A percentile compares a stretch with the other conserved stretches of the same genome.
Conservation (phyloP, 2,113 vertebrate species). For the Erythrocebus patas region DNA sequence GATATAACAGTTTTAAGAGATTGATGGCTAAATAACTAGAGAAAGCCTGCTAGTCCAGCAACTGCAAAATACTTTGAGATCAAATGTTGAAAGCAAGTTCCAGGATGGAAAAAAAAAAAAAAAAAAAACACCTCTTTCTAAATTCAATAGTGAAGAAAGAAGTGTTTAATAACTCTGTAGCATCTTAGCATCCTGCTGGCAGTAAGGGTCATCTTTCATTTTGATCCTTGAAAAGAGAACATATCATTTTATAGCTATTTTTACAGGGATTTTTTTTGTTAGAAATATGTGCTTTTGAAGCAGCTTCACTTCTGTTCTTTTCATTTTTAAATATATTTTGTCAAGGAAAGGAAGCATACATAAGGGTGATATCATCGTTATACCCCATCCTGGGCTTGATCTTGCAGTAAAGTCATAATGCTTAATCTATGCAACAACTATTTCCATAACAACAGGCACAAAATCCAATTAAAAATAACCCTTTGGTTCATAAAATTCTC, state of each 20-base stretch:
- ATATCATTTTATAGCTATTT: conserved; percentile 65
- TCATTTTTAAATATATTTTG: conserved; percentile 51
- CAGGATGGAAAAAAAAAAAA: conserved; percentile 34
- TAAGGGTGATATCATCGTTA: conserved; percentile 51
- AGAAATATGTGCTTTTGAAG: conserved; percentile 56
- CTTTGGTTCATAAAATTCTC: conserved; percentile 64
- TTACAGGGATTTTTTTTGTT: conserved; percentile 39
- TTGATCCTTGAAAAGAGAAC: conserved; percentile 65
- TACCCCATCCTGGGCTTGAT: conserved; percentile 40
- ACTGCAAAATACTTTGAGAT: conserved; percentile 23
- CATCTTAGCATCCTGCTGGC: conserved; percentile 14
- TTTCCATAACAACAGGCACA: conserved; percentile 69
- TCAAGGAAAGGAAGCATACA: conserved; percentile 40
- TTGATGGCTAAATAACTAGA: neutral
- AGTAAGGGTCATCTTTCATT: conserved; percentile 43
- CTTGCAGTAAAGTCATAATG: conserved; percentile 47
- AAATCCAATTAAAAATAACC: conserved; percentile 76
- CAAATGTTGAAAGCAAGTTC: conserved; percentile 54
- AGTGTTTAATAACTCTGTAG: conserved; percentile 21
- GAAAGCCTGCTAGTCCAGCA: conserved; percentile 35
- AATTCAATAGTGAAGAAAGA: conserved; percentile 30
- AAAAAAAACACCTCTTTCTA: conserved; percentile 38
- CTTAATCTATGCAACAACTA: conserved; percentile 58
- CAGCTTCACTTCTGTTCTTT: neutral
- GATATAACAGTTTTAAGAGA: conserved; percentile 8